These are phyloP conservation scores for Aptenodytes patagonicus DNA, from an alignment of 2,113 vertebrate genomes.

Conservation along the genomic window DNA sequence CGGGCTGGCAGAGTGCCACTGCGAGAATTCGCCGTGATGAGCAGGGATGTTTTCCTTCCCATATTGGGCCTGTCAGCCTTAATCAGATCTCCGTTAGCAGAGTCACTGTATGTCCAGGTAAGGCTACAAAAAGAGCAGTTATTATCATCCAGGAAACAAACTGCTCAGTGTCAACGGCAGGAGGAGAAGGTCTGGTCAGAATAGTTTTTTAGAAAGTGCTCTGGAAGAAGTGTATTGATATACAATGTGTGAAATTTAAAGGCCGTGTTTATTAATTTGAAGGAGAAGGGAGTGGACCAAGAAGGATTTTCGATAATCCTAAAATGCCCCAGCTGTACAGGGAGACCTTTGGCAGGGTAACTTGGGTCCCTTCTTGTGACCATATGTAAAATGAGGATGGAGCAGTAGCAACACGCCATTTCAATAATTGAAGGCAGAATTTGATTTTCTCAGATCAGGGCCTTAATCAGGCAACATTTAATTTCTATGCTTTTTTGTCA, in stretches of 20 bases:
- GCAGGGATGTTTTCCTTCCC: not conserved
- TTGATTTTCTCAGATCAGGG: constrained; percentile 52
- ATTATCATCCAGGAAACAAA: not conserved
- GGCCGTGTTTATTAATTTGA: not conserved
- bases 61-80: constrained; percentile 17
- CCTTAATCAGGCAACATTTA: constrained; percentile 46
- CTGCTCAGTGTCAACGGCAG: not conserved
- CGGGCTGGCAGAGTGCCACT: not conserved
- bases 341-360: not conserved
- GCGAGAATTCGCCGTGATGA: not conserved
- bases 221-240: not conserved
- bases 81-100: not conserved
- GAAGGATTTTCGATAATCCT: not conserved
- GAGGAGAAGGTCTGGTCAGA: not conserved
- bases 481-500: constrained; percentile 36
- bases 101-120: not conserved
- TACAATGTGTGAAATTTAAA: not conserved
- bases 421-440: constrained; percentile 29
- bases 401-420: not conserved
- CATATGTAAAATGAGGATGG: not conserved
- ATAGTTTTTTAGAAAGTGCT: not conserved
- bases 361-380: not conserved
- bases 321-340: not conserved
- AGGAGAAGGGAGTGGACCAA: not conserved
- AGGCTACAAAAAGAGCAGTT: not conserved